phyloP scores from a whole-genome alignment of 2,888 invertebrate genomes.

The Desoria tigrina region DNA sequence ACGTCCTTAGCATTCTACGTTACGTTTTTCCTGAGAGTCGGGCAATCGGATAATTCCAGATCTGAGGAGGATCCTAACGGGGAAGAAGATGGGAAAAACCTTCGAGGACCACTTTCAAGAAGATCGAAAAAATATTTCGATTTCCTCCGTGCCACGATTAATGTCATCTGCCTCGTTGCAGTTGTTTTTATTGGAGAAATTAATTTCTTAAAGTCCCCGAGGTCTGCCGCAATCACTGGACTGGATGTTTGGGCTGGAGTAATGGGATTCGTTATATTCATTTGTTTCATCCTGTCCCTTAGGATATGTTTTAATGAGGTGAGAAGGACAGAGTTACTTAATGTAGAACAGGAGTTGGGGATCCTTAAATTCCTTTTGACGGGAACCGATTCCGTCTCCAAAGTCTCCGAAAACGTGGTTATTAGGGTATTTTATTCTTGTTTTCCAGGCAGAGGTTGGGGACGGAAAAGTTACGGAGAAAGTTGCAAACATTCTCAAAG shows the following conservation, averaged over 20 bases:
- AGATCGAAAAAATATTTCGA: background rate
- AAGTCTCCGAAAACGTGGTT: no score
- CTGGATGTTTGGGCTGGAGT: slow-evolving; percentile 47
- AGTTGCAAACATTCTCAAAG: slow-evolving; percentile 25
- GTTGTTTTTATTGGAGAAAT: slow-evolving; percentile 39
- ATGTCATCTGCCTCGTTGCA: no score
- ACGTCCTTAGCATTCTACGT: slow-evolving; percentile 38
- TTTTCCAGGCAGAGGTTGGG: background rate
- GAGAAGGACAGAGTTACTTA: background rate
- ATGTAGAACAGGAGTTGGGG: background rate
- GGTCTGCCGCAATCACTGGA: slow-evolving; percentile 42
- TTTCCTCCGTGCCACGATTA: background rate
- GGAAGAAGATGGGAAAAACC: background rate
- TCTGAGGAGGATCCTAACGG: slow-evolving; percentile 8
- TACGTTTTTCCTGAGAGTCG: slow-evolving; percentile 35
- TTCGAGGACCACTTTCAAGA: background rate
- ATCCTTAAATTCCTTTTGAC: background rate
- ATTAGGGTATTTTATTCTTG: no score
- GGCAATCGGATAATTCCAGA: slow-evolving; percentile 8
- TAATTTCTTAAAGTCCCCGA: slow-evolving; percentile 37
- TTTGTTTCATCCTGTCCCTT: slow-evolving; percentile 35
- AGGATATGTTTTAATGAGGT: slow-evolving; percentile 26
- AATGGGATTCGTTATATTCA: slow-evolving; percentile 26
- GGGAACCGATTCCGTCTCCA: background rate
- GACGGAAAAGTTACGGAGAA: slow-evolving; percentile 2